Evolutionary conservation across 1,140 invertebrate species (phyloP), one percentile per base, ranked within the genome.

Genomic region (Heliconius congener): DNA sequence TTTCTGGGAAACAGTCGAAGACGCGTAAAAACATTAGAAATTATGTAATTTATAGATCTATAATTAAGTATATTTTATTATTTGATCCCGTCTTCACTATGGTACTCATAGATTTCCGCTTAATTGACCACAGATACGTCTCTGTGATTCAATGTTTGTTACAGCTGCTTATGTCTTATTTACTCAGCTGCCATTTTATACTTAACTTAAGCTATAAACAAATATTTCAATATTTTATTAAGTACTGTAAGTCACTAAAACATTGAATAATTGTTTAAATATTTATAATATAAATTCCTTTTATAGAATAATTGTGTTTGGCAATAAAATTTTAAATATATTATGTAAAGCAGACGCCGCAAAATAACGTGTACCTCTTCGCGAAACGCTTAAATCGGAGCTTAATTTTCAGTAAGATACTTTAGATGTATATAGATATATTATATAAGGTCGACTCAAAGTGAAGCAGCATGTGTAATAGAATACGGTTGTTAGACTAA

Each of bases 401-500:
- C 55, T 60, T 66, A 66, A 66, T 66, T 66, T 30, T 66, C 9
- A 66, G 13, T 27, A 66, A 30, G 8, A 66, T 66, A 66, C 27
- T 16, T 23, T 23, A 57, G 55, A 57, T 6, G 2, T 52, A 52
- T 52, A 52, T 52, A 57, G 0, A 57, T 57, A n/a, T 57, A 23
- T 23, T 66, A 66, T 6, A 66, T 66, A 66, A 81, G 73, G 66
- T 66, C 19, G 71, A 57, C 70, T 66, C 80, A 78, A 83, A 83
- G 55, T 84, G 82, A 80, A 84, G 79, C 81, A 84, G 80, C 81
- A 78, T 74, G 80, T 87, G 90, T 90, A 90, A 91, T 81, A 85
- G 78, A 86, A 91, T 89, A 91, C 84, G 88, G 86, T 87, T 90
- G 88, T 91, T 89, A 91, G 84, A 87, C 89, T 91, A 91, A 93